Evolutionary conservation across 2,113 vertebrate genomes (phyloP), one percentile per base, ranked within the genome.

Genomic region (Toxotes chatareus): DNA sequence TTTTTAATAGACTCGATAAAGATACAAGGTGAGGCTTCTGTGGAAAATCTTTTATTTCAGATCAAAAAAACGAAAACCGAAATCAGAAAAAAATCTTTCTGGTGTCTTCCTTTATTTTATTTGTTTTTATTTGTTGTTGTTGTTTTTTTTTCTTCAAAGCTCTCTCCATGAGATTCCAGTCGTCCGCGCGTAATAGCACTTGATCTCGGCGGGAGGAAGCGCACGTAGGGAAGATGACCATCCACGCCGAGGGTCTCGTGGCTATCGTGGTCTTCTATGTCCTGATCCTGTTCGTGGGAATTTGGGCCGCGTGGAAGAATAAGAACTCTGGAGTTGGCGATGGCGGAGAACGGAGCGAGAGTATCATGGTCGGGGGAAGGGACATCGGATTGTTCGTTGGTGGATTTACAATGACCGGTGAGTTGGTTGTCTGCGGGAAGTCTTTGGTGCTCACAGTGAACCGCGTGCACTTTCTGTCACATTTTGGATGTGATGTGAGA

Each of bases 241-340:
- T 99, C 93, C 97, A 99, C 75, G 94, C 92, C 80, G 97, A 97
- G 79, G 98, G 98, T 83, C 91, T 99, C 63, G 93, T 99, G 90
- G 98, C 98, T 47, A 99, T 99, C 67, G 92, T 97, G 46, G 49
- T 98, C 32, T 99, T 99, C 93, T 99, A 99, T 83, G 69, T 98
- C 85, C 91, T 97, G 57, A 99, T 99, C 83, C 89, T 99, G 55
- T 91, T 95, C 44, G 98, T 99, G 86, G 98, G 98, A 31, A 99
- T 99, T 89, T 99, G 98, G 98, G 98, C 98, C 55, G 97, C 98
- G 16, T 99, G 98, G 98, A 99, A 97, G 93, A 99, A 97, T 88
- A 99, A 99, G 89, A 97, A 96, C 88, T 96, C 95, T 0, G 93
- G 96, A 53, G 94, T 88, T 0, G 75, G 83, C 82, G 53, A 95